These are phyloP conservation scores for Varanus komodoensis DNA, from an alignment of 2,113 vertebrate species.

Conservation along the genomic window DNA sequence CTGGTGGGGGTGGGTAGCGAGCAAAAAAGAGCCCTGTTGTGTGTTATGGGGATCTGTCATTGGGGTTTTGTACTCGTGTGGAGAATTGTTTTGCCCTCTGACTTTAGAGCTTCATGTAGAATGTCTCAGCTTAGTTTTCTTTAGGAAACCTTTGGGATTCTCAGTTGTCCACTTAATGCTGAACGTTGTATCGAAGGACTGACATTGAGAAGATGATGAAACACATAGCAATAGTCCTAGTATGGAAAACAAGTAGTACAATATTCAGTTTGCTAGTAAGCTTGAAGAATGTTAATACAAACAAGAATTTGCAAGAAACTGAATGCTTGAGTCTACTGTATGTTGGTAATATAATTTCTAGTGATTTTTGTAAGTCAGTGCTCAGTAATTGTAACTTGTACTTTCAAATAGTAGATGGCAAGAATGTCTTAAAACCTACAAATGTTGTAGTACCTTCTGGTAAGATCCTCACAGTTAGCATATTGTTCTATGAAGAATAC, in stretches of 20 bases:
- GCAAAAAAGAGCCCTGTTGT: neutral
- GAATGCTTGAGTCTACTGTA: neutral
- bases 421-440: neutral
- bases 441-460: neutral
- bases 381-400: neutral
- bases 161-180: neutral
- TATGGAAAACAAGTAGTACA: neutral
- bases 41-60: neutral
- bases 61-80: neutral
- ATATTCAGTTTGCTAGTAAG: no score
- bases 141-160: neutral
- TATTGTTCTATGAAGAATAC: neutral
- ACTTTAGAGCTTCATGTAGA: neutral
- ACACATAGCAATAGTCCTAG: neutral
- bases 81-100: neutral
- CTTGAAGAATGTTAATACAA: neutral
- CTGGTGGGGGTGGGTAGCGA: no score
- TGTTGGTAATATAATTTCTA: neutral
- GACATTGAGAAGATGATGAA: slow-evolving; percentile 40
- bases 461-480: neutral
- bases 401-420: neutral
- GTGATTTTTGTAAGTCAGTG: neutral
- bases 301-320: neutral
- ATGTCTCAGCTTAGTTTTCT: neutral
- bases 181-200: neutral